Conservation (phyloP, 1,140 invertebrate species). For the Wasmannia auropunctata region DNA sequence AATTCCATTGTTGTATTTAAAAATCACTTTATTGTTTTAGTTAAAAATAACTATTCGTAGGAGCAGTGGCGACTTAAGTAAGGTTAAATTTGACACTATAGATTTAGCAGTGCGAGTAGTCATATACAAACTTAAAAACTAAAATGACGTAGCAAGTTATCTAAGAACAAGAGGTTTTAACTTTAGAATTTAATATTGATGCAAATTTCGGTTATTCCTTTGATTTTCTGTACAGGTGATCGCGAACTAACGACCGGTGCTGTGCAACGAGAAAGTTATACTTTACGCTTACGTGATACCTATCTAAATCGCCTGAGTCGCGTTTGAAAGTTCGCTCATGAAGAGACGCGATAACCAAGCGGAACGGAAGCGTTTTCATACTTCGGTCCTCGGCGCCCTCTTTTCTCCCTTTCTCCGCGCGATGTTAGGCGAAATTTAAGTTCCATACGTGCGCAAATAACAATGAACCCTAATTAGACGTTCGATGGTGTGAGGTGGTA, state of each 20-base stretch:
- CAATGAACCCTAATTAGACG: slow-evolving; percentile 67
- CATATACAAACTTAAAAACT: neutral
- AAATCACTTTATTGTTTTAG: too few species aligned
- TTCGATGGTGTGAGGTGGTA: neutral
- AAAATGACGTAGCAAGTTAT: neutral
- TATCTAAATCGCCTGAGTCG: slow-evolving; percentile 18
- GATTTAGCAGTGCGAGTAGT: neutral
- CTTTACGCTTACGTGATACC: neutral
- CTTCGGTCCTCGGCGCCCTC: neutral
- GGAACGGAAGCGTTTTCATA: slow-evolving; percentile 8
- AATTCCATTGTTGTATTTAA: too few species aligned
- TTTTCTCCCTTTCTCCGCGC: too few species aligned
- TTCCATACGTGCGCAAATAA: slow-evolving; percentile 50
- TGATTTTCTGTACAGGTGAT: neutral
- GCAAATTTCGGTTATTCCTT: neutral
- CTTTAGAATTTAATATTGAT: neutral
- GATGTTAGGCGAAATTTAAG: neutral
- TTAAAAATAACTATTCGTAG: too few species aligned
- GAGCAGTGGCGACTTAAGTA: too few species aligned
- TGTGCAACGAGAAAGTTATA: neutral
- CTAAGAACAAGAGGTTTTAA: neutral
- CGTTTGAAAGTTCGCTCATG: slow-evolving; percentile 28
- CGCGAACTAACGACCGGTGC: neutral
- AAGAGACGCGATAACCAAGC: slow-evolving; percentile 36
- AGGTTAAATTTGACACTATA: too few species aligned